Base-by-base conservation (phyloP, 2,888 invertebrate genomes). In the Ryuthela nishihirai region DNA sequence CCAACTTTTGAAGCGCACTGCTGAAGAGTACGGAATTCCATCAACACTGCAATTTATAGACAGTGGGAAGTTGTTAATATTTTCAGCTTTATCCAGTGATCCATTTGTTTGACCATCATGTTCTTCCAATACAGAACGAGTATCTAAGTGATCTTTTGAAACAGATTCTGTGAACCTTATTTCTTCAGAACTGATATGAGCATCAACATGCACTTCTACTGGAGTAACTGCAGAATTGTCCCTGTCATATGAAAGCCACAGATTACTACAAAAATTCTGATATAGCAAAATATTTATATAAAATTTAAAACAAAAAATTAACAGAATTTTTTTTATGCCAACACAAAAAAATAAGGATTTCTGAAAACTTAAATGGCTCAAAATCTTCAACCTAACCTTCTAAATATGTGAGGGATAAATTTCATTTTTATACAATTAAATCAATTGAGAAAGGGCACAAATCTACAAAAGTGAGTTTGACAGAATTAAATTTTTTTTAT, bases 161-260 rank as follows among this genome's bases (percentile, higher is more conserved):
- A 32, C 15, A 2, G 12, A 12, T 32, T 32, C 12, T n/a, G 32
- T 3, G 6, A 44, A 26, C 20, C 47, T 46, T 6, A 47, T 44
- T 21, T 61, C 50, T 18, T 55, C 61, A 15, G 45, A 34, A 18
- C 44, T 49, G 24, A 21, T 21, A 35, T 61, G 54, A 21, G 61
- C 61, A 58, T 62, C 62, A 15, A 62, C 58, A 39, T 62, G 62
- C 21, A 62, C 62, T 44, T 62, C 62, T 7, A 62, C 62, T 6
- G 62, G 61, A 29, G 61, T 61, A 20, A 61, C 61, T 26, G 61
- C 61, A 15, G 61, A 53, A 21, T 47, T 61, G 32, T 55, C 55
- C 25, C 55, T 55, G 29, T 15, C 20, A 34, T 17, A 15, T n/a
- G n/a, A 4, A 34, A 34, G 17, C 4, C n/a, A 17, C n/a, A 34